Evolutionary conservation across 2,888 invertebrate species (phyloP).

Genomic region (Perdita meconis): DNA sequence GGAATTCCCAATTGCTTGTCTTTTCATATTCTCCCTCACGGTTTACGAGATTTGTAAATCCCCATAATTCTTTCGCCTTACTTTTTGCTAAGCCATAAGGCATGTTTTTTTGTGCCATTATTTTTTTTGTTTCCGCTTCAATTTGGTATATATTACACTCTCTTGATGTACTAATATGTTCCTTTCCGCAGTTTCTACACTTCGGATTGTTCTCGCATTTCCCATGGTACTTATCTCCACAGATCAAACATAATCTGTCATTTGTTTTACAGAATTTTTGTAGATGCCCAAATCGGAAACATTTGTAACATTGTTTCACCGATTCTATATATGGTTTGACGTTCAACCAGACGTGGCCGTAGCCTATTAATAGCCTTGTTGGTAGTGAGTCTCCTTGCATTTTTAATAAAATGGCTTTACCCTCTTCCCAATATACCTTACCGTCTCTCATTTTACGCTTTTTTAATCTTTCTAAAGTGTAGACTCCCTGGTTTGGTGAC

Average conservation of each 20-base stretch:
- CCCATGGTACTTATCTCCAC: neutral
- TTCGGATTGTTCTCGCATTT: neutral
- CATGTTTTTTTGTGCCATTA: conserved; percentile 11
- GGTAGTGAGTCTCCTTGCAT: conserved; percentile 11
- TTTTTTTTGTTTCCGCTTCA: conserved; percentile 3
- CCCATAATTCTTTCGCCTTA: neutral
- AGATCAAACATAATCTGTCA: neutral
- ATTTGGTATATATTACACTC: neutral
- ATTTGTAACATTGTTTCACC: conserved; percentile 14
- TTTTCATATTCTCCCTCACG: neutral
- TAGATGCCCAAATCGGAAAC: conserved; percentile 1
- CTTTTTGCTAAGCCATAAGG: neutral
- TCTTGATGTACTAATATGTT: neutral
- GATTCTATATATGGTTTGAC: conserved; percentile 15
- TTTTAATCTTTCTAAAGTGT: conserved; percentile 1
- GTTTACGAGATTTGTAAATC: too few relatives aligned
- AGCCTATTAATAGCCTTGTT: conserved; percentile 13
- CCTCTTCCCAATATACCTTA: neutral
- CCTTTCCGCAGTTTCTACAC: conserved; percentile 6
- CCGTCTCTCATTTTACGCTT: neutral
- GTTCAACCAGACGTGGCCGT: conserved; percentile 20
- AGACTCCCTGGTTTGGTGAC: neutral
- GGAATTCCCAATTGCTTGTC: neutral
- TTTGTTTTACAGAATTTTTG: neutral
- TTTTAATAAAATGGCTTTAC: neutral